These are phyloP conservation scores for Diabrotica undecimpunctata DNA, from an alignment of 1,140 invertebrate genomes.

Conservation along the genomic window DNA sequence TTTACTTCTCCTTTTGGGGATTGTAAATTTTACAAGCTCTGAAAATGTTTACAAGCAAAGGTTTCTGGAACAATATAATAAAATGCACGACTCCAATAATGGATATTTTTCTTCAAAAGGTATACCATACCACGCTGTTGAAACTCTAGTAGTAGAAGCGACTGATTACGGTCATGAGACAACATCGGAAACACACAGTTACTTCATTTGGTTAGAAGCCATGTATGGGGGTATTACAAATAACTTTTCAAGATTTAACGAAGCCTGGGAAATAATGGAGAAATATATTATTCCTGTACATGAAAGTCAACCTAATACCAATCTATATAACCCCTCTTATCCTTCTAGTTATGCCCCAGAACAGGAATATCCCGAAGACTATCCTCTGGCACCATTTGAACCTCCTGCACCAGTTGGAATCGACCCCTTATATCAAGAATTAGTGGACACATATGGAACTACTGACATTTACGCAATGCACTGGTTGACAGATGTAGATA, in stretches of 20 bases:
- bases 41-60: conserved; percentile 19
- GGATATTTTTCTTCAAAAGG: conserved; percentile 27
- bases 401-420: conserved; percentile 19
- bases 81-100: conserved; percentile 23
- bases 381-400: conserved; percentile 18
- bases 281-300: conserved; percentile 23
- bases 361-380: conserved; percentile 24
- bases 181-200: conserved; percentile 29
- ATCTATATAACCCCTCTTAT: conserved; percentile 17
- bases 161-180: conserved; percentile 29
- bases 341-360: conserved; percentile 27
- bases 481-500: conserved; percentile 22
- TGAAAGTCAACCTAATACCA: conserved; percentile 14
- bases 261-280: conserved; percentile 26
- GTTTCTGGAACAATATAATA: conserved; percentile 26
- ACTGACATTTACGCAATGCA: conserved; percentile 21
- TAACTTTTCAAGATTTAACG: conserved; percentile 26
- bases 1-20: not conserved
- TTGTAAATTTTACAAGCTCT: not conserved
- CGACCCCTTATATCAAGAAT: conserved; percentile 20
- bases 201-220: conserved; percentile 30
- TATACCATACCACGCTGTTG: conserved; percentile 26
- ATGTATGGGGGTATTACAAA: conserved; percentile 26
- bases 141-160: conserved; percentile 30
- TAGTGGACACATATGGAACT: conserved; percentile 17